These are phyloP conservation scores for Anastrepha obliqua DNA, from an alignment of 1,140 invertebrate genomes.

Conservation along the genomic window DNA sequence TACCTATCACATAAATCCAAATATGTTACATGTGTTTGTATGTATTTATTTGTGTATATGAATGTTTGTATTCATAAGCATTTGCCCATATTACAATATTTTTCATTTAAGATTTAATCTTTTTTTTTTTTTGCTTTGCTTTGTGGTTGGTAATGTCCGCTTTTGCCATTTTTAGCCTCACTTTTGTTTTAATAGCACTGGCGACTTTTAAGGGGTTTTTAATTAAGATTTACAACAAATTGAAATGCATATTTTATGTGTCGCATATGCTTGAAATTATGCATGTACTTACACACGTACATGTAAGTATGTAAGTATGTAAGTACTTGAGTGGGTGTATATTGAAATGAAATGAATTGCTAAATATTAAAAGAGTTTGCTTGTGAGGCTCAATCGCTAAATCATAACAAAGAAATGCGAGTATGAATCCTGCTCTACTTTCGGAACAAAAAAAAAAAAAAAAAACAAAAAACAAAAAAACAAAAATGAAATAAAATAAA, in stretches of 20 bases:
- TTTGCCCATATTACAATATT: neutral
- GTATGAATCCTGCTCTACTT: no score
- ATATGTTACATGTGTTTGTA: neutral
- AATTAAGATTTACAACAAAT: constrained; percentile 41
- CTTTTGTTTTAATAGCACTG: neutral
- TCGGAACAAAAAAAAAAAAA: no score
- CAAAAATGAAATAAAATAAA: no score
- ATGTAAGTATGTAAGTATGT: no score
- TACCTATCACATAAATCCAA: constrained; percentile 24
- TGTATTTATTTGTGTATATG: neutral
- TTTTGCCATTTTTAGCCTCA: neutral
- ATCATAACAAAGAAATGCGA: no score
- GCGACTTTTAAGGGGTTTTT: neutral
- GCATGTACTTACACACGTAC: no score
- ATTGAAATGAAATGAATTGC: no score
- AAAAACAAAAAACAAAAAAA: no score
- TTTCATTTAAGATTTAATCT: neutral
- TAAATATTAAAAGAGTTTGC: no score
- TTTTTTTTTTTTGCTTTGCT: neutral
- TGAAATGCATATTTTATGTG: constrained; percentile 5
- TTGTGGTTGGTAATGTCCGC: neutral
- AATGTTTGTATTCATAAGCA: neutral
- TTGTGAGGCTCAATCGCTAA: no score
- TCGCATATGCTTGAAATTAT: neutral
- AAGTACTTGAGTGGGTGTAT: no score